Percentiles rank a stretch among this genome's conserved stretches.
These are phyloP conservation scores for Parascotia fuliginaria DNA, from an alignment of 2,888 invertebrate species.

Conservation along the genomic window DNA sequence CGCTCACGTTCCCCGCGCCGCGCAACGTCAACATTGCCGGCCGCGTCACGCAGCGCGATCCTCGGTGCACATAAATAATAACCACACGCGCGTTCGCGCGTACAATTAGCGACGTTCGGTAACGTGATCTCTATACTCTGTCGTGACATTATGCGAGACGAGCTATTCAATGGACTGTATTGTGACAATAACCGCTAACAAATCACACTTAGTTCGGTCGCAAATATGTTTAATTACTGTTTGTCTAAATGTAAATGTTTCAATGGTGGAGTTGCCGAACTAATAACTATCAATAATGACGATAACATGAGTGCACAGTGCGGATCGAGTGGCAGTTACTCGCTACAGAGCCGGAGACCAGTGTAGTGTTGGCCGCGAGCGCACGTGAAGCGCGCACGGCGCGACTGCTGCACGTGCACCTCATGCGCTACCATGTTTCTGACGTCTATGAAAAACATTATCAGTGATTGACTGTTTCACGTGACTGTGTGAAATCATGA, in stretches of 20 bases:
- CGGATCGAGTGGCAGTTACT: conserved; percentile 60
- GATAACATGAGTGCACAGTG: conserved; percentile 69
- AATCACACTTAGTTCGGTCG: conserved; percentile 31
- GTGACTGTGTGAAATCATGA: conserved; percentile 44
- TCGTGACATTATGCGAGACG: conserved; percentile 34
- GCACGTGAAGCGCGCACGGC: conserved; percentile 67
- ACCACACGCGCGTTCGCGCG: conserved; percentile 61
- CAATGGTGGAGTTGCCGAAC: conserved; percentile 51
- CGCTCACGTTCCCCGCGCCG: conserved; percentile 81
- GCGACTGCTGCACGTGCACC: conserved; percentile 59
- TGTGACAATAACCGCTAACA: conserved; percentile 42
- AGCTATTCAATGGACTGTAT: conserved; percentile 26
- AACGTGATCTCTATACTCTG: conserved; percentile 32
- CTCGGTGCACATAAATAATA: conserved; percentile 67
- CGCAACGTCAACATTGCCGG: conserved; percentile 80
- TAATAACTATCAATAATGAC: conserved; percentile 72
- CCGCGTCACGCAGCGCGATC: conserved; percentile 68
- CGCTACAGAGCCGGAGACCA: conserved; percentile 64
- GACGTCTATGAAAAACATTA: conserved; percentile 33
- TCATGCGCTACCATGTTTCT: conserved; percentile 48
- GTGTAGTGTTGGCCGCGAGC: conserved; percentile 69
- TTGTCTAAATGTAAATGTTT: conserved; percentile 47
- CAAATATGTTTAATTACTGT: conserved; percentile 45
- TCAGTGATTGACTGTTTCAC: conserved; percentile 48
- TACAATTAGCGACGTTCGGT: conserved; percentile 44